Percentiles rank a stretch among this genome's conserved stretches.
phyloP scores from a whole-genome alignment of 2,797 vertebrate genomes.

The Bovichtus diacanthus region DNA sequence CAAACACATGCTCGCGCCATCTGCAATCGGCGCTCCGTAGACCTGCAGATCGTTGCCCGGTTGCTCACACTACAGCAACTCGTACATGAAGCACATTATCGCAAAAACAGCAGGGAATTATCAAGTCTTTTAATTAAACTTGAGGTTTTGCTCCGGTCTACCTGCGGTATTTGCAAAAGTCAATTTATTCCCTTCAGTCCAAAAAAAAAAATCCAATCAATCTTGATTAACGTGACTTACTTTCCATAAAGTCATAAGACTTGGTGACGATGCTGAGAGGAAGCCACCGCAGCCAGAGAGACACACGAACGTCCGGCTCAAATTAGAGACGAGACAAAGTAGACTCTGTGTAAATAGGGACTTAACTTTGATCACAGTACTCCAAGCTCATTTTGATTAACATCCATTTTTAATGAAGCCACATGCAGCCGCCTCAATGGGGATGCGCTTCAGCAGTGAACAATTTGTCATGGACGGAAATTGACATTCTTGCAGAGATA shows the following conservation, averaged over 20 bases:
- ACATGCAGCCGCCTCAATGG: constrained; percentile 47
- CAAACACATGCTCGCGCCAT: constrained; percentile 54
- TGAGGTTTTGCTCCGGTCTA: constrained; percentile 23
- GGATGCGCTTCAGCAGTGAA: constrained; percentile 49
- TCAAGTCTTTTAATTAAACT: constrained; percentile 41
- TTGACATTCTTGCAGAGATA: constrained; percentile 44
- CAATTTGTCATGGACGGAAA: constrained; percentile 39
- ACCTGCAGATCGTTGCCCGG: neutral
- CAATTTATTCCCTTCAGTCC: constrained; percentile 20
- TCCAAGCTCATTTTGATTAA: constrained; percentile 62
- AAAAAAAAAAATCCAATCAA: constrained; percentile 31
- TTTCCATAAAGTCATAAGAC: neutral
- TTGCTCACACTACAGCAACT: neutral
- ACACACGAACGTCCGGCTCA: neutral
- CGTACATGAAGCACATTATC: neutral
- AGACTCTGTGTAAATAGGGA: constrained; percentile 50
- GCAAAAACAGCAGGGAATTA: constrained; percentile 23
- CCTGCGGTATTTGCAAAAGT: constrained; percentile 24
- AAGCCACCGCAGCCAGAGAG: neutral
- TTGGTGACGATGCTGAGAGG: neutral
- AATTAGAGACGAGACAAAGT: constrained; percentile 62
- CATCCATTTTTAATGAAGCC: constrained; percentile 78
- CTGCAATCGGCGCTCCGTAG: constrained; percentile 31
- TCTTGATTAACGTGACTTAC: constrained; percentile 28
- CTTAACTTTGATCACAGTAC: constrained; percentile 65